A percentile compares a stretch with the other conserved stretches of the same genome.
Conservation (phyloP, 2,113 vertebrate species). For the Bagarius yarrelli region DNA sequence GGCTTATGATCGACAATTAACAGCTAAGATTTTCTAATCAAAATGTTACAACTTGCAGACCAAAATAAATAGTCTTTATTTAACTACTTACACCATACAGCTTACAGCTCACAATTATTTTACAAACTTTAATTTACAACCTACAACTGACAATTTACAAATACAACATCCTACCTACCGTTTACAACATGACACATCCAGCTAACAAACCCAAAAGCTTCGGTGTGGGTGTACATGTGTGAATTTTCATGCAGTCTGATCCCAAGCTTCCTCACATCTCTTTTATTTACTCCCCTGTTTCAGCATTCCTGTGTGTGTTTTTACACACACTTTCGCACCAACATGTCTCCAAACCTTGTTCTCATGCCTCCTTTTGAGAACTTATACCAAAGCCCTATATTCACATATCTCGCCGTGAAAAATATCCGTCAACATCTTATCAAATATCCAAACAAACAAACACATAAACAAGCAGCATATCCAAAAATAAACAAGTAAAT, state of each 20-base stretch:
- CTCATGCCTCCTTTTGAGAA: not conserved
- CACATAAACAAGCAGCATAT: slow-evolving; percentile 13
- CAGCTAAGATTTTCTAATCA: no score
- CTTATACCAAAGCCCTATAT: not conserved
- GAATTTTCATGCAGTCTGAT: not conserved
- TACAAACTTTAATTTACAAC: no score
- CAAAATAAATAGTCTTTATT: no score
- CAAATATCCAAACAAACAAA: slow-evolving; percentile 2
- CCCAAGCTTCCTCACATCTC: not conserved
- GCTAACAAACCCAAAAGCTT: not conserved
- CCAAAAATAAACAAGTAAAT: slow-evolving; percentile 34
- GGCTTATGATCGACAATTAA: no score
- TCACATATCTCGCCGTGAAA: not conserved
- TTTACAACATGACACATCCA: no score
- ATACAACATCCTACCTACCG: no score
- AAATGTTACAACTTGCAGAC: no score
- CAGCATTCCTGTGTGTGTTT: not conserved
- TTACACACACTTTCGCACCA: slow-evolving; percentile 4
- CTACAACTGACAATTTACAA: no score
- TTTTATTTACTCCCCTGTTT: not conserved
- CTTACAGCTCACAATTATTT: no score
- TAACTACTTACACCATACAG: no score
- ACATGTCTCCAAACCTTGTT: not conserved
- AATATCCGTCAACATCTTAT: not conserved
- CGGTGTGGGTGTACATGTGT: slow-evolving; percentile 1